Evolutionary conservation across 2,797 vertebrate species (phyloP), one percentile per base, ranked within the genome.

Genomic region (Eutrigla gurnardus): DNA sequence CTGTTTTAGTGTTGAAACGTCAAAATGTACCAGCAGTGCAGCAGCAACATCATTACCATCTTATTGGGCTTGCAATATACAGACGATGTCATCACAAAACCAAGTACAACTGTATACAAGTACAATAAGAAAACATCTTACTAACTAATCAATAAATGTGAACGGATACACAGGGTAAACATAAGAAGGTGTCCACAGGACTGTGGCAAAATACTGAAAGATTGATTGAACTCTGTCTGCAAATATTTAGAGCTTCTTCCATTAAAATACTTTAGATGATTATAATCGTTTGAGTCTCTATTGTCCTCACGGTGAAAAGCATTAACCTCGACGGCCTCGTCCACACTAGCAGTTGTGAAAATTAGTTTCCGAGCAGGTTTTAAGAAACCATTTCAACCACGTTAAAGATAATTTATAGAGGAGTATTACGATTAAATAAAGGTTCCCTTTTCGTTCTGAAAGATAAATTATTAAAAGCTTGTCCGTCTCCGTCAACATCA

Each of bases 31-130:
- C 96, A 96, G 96, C 96, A 96, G 96, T 94, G 96, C 94, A 96
- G 96, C 95, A 96, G 95, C 94, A 96, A 95, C 94, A 95, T 95
- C 95, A 94, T 95, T 94, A 95, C 94, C 95, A 96, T 95, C 93
- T 94, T 94, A 93, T 92, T 87, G 93, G 95, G 83, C 78, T 95
- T 95, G 93, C 94, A 96, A 95, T 95, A 96, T 92, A 94, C 91
- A 95, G 94, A 97, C 80, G 64, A 89, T 93, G 79, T 95, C 95
- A 95, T 96, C 96, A 97, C 96, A 95, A 96, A 92, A 90, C 94
- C 93, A 94, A 86, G 81, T 85, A 91, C 89, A 83, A 86, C 93
- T 91, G 93, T 94, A 93, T 94, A 96, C 96, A 96, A 91, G 91
- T 91, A 95, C 95, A 95, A 96, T 91, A 92, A 94, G 78, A 96